Base-by-base conservation (phyloP, 1,140 invertebrate species). In the Cepaea nemoralis region DNA sequence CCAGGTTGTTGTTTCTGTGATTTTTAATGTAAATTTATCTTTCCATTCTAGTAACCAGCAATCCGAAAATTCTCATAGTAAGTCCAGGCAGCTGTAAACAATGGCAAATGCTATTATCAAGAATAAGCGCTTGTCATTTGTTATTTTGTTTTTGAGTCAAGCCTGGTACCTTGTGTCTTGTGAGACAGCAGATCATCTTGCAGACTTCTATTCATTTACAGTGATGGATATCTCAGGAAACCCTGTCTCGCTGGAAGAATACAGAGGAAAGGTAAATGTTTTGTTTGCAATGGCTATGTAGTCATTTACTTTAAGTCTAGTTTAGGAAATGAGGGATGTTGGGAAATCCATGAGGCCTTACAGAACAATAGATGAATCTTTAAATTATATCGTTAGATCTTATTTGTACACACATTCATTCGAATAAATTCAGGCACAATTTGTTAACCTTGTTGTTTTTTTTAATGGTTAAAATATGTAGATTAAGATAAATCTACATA, bases 221-320 rank as follows among this genome's bases (percentile, higher is more conserved):
- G 95, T 95, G 0, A 93, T 92, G 63, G 94, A 96, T 87, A 95
- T 95, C 40, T 91, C 94, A 84, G 95, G 95, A 22, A 93, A 95
- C 55, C 93, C 94, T 70, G 93, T 96, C 0, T 93, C 94, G 0
- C 86, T 96, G 77, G 93, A 94, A 6, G 95, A 95, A 88, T 96
- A 95, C 89, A 83, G 83, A 80, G 90, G 90, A 81, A 90, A 93
- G 90, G 93, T 93, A 71, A 16, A 31, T 59, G 42, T n/a, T 12
- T 37, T 33, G n/a, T n/a, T n/a, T n/a, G n/a, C n/a, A n/a, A n/a
- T n/a, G n/a, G 5, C 10, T 35, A 40, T 10, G 37, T 35, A 33
- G 33, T 37, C 5, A 33, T 63, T 59, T 55, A 55, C 45, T 77
- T 37, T 14, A 33, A n/a, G 48, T n/a, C 14, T 0, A 3, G 24